These are phyloP conservation scores for Hippocampus mohnikei DNA, from an alignment of 2,113 vertebrate genomes.

Conservation along the genomic window DNA sequence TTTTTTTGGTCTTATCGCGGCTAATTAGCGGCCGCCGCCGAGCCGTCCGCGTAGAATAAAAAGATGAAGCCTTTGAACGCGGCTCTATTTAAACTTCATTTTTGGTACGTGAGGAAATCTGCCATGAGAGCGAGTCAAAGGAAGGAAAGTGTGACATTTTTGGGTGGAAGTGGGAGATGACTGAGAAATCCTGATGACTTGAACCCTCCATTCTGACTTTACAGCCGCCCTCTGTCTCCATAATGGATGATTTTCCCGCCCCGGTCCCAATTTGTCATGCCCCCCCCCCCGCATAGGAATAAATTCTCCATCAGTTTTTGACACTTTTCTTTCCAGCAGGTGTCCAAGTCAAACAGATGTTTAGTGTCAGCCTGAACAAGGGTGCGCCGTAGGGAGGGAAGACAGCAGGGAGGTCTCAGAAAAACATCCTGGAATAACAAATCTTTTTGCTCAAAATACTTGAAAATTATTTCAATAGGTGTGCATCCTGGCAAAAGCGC, in stretches of 20 bases:
- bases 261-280: constrained; percentile 3
- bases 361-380: constrained; percentile 1
- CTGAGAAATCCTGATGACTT: constrained; percentile 38
- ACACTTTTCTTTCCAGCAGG: constrained; percentile 11
- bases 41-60: neutral
- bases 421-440: constrained; percentile 13
- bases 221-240: neutral
- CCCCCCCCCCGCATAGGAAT: neutral
- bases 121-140: neutral
- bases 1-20: constrained; percentile 1
- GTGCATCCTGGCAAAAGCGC: too few relatives aligned
- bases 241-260: constrained; percentile 27
- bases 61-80: neutral
- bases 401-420: constrained; percentile 32
- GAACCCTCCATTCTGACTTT: neutral
- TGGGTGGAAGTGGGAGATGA: constrained; percentile 15
- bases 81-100: neutral
- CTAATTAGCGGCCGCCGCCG: constrained; percentile 3
- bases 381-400: neutral
- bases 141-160: constrained; percentile 5
- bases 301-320: constrained; percentile 1
- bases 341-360: constrained; percentile 4
- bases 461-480: too few relatives aligned
- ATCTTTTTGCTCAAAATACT: neutral
- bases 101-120: neutral